Base-by-base conservation (phyloP, 1,140 invertebrate genomes). In the Cherax quadricarinatus region DNA sequence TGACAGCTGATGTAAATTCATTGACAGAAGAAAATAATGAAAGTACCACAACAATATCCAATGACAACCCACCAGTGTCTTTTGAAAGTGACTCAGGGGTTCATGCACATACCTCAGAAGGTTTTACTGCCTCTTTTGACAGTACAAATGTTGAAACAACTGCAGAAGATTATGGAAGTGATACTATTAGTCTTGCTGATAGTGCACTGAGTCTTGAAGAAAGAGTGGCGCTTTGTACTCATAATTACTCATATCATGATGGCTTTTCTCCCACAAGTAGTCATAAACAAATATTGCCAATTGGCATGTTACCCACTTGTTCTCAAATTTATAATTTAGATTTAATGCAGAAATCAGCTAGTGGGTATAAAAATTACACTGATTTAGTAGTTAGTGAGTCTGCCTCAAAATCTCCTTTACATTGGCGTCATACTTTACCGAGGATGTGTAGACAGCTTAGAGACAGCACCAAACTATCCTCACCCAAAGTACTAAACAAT, bases 371-470 rank as follows among this genome's bases (percentile, higher is more conserved):
- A 24, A 24, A 30, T 84, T 21, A 7, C 30, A 75, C 70, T 30
- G 30, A 10, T 30, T 30, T 75, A n/a, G 12, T 75, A 75, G 30
- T 30, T 82, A 82, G 41, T 1, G 49, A 51, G 14, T 57, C 82
- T n/a, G 51, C 30, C 53, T 9, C 48, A 62, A 49, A 12, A n/a
- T 53, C 60, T 70, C 75, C 89, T 66, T 62, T 80, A 49, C 24
- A 41, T 30, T 91, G 53, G 89, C 84, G 78, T 62, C 84, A 91
- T 73, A 86, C 89, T 53, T 81, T 86, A 41, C 89, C 89, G 24
- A 60, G 84, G 30, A 49, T 78, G 53, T 41, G 18, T 60, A 86
- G 75, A 86, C 83, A 91, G 30, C 18, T 41, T 18, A 91, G 79
- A 78, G 30, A 75, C 51, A 48, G 78, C 14, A 53, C 24, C 51